These are phyloP conservation scores for Parnassius apollo DNA, from an alignment of 2,888 invertebrate genomes.

Conservation along the genomic window DNA sequence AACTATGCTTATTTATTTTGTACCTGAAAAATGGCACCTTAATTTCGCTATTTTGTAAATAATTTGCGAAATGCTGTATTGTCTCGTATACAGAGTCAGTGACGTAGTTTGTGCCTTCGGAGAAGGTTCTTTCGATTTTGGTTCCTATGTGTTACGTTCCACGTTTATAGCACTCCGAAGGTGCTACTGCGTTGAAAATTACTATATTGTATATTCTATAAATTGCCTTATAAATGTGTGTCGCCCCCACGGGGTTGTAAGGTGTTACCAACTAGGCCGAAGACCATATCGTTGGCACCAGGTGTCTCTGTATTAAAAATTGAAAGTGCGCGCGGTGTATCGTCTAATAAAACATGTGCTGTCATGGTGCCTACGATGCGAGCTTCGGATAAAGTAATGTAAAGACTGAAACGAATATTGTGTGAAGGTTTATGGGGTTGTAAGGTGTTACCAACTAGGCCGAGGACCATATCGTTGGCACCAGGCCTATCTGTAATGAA, in stretches of 20 bases:
- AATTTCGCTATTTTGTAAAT: conserved; percentile 37
- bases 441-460: conserved; percentile 45
- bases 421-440: conserved; percentile 29
- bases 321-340: not conserved
- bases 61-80: conserved; percentile 18
- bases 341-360: not conserved
- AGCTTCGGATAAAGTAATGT: conserved; percentile 4
- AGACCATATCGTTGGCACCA: conserved; percentile 3
- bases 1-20: conserved; percentile 33
- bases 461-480: conserved; percentile 8
- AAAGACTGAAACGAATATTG: conserved; percentile 22
- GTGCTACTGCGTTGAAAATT: conserved; percentile 23
- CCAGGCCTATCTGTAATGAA: not conserved
- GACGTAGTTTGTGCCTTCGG: conserved; percentile 11
- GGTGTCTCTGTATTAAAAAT: not conserved
- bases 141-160: conserved; percentile 9
- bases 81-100: conserved; percentile 16
- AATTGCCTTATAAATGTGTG: conserved; percentile 63
- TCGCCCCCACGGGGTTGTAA: conserved; percentile 35
- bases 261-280: conserved; percentile 44
- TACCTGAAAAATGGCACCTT: conserved; percentile 43
- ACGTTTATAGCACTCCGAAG: conserved; percentile 4
- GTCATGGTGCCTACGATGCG: conserved; percentile 3
- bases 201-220: conserved; percentile 43
- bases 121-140: conserved; percentile 18